A percentile compares a stretch with the other conserved stretches of the same genome.
phyloP scores from a whole-genome alignment of 2,797 vertebrate genomes.

The Crenichthys baileyi region DNA sequence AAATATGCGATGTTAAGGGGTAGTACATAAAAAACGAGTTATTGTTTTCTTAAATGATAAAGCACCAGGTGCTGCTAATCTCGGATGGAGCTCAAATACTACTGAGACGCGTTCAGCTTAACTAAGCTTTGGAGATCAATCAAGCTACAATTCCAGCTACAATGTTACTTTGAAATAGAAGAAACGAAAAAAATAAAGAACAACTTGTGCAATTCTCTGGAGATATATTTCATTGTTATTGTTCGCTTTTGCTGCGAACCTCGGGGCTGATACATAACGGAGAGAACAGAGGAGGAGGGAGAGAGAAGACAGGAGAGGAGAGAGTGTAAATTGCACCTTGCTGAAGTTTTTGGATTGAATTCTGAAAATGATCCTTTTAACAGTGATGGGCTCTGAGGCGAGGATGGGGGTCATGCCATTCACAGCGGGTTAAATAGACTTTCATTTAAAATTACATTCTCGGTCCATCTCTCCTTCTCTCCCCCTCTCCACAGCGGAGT shows the following conservation, averaged over 20 bases:
- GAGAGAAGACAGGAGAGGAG: slow-evolving; percentile 15
- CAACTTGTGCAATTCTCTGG: slow-evolving; percentile 60
- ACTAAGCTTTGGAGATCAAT: slow-evolving; percentile 55
- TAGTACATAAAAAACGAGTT: neutral
- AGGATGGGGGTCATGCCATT: slow-evolving; percentile 82
- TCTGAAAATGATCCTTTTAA: slow-evolving; percentile 87
- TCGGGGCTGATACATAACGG: slow-evolving; percentile 69
- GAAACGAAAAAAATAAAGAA: slow-evolving; percentile 14
- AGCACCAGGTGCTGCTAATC: neutral
- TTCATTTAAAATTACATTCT: slow-evolving; percentile 87
- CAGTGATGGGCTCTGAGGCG: slow-evolving; percentile 82
- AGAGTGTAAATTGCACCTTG: slow-evolving; percentile 85
- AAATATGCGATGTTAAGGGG: slow-evolving; percentile 6
- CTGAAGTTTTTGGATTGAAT: slow-evolving; percentile 87
- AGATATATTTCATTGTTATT: slow-evolving; percentile 74
- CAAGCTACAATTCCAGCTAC: slow-evolving; percentile 26
- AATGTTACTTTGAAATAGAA: slow-evolving; percentile 45
- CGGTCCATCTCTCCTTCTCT: slow-evolving; percentile 76
- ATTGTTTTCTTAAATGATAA: slow-evolving; percentile 9
- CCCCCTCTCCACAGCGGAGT: slow-evolving; percentile 68
- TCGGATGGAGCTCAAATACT: neutral
- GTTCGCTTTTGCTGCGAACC: slow-evolving; percentile 62
- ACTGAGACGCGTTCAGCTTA: slow-evolving; percentile 30
- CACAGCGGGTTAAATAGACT: slow-evolving; percentile 86
- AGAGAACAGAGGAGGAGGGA: slow-evolving; percentile 33